These are phyloP conservation scores for Odontocerum albicorne DNA, from an alignment of 2,888 invertebrate genomes.

Conservation along the genomic window DNA sequence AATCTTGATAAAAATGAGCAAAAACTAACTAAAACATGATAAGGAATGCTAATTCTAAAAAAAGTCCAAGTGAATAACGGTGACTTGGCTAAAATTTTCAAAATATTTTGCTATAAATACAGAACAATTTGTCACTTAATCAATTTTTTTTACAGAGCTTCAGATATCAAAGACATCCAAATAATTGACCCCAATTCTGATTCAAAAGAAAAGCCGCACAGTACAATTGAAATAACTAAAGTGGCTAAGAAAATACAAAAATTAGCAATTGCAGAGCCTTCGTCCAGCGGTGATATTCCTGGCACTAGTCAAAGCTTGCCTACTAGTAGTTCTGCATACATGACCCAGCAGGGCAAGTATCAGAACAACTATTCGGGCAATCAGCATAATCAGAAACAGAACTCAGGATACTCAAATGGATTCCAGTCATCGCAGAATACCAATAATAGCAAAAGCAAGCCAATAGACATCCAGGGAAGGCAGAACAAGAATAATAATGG, in stretches of 20 bases:
- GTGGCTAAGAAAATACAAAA: conserved; percentile 45
- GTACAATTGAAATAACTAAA: conserved; percentile 49
- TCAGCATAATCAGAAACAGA: conserved; percentile 33
- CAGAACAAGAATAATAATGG: conserved; percentile 41
- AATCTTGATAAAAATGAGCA: too few relatives aligned
- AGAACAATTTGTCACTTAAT: not conserved
- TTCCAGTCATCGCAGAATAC: conserved; percentile 4
- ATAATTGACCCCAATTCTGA: conserved; percentile 61
- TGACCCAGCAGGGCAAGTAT: conserved; percentile 3
- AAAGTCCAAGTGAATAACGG: too few relatives aligned
- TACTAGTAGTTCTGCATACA: conserved; percentile 1
- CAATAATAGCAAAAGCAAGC: conserved; percentile 46
- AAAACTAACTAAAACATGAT: too few relatives aligned
- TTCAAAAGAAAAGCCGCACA: conserved; percentile 43
- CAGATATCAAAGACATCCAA: conserved; percentile 74
- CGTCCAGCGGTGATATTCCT: conserved; percentile 43
- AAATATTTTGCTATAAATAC: too few relatives aligned
- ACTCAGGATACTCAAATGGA: conserved; percentile 17
- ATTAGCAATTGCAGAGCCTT: conserved; percentile 51
- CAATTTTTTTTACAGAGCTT: conserved; percentile 53
- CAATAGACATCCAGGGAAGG: conserved; percentile 46
- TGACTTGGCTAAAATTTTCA: too few relatives aligned
- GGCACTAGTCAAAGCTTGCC: conserved; percentile 27
- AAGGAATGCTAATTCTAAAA: too few relatives aligned
- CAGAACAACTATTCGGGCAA: conserved; percentile 14